Evolutionary conservation across 1,140 invertebrate species (phyloP), one percentile per base, ranked within the genome.

Genomic region (Chrysopa pallens): DNA sequence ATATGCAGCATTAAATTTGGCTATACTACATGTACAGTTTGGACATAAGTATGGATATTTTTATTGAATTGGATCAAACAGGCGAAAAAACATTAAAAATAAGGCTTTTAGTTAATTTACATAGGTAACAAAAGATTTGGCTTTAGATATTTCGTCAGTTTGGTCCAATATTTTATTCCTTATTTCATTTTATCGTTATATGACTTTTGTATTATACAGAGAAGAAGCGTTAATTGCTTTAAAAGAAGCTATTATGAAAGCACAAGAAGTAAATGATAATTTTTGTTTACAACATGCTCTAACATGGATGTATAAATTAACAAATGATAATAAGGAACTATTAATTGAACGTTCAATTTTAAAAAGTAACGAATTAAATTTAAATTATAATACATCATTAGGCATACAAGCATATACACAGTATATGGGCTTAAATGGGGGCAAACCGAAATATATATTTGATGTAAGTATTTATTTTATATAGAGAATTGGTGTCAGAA

Each of bases 1-100:
- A 54, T 93, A 89, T 63, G 88, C 89, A 9, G 84, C 87, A 27
- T 64, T 93, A 1, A 93, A 93, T 63, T 64, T 93, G 44, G 86
- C 87, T 3, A 80, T 86, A 23, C 67, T 93, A 45, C 85, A 91
- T 62, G 80, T 80, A 36, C 74, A 83, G 49, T 90, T 93, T 63
- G 78, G 78, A 8, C 84, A 90, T 50, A 84, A 77, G 76, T 87
- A 67, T 67, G 67, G 63, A n/a, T 37, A 29, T 35, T 15, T 44
- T 35, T 27, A 40, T 42, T 13, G 12, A 13, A 13, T 3, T 38
- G 12, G 3, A 14, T 38, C 13, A 14, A 12, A 38, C 14, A 38
- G 6, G 33, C 33, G 33, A 11, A n/a, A n/a, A n/a, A n/a, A n/a
- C n/a, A n/a, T n/a, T n/a, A n/a, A n/a, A n/a, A n/a, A n/a, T n/a